Evolutionary conservation across 1,140 invertebrate genomes (phyloP), one percentile per base, ranked within the genome.

Genomic region (Zaprionus nigranus): DNA sequence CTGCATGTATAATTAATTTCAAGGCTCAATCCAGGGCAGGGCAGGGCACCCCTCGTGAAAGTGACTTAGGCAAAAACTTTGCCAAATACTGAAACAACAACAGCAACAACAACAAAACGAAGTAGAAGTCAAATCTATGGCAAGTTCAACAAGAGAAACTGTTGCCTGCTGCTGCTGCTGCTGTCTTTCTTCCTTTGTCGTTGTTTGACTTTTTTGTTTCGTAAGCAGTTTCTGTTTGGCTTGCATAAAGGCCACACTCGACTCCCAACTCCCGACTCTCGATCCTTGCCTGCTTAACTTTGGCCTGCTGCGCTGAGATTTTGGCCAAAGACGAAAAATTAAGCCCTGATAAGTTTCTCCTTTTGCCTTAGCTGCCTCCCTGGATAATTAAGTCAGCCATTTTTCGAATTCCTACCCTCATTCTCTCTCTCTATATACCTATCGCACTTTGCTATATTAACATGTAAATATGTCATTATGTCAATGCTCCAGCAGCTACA

Each of bases 1-100:
- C 85, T 88, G 85, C 85, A 88, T 88, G 85, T 88, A 88, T 88
- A 88, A 88, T 88, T 88, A 88, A 88, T 88, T 88, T 9, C 75
- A 46, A 75, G 75, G 69, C 62, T 66, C 63, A 38, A 58, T 67
- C 59, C 65, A 17, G 51, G 53, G 71, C 40, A 24, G 22, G 56
- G 59, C 67, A 17, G 3, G 5, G 77, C 20, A 22, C 20, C 20
- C 58, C 22, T 34, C 53, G 49, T 49, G 12, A 66, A 76, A 86
- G 76, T 87, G 67, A 87, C 79, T 87, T 84, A 59, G 75, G 70
- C 74, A 74, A 81, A 88, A 87, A 88, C 17, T 88, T 87, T 69
- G 54, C 77, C 62, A 79, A 87, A 86, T 87, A 80, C 79, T 80
- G 78, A 60, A 81, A 72, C 71, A 79, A 69, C 73, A 79, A 49